Evolutionary conservation across 2,113 vertebrate species (phyloP).

Genomic region (Tychaedon coryphoeus): DNA sequence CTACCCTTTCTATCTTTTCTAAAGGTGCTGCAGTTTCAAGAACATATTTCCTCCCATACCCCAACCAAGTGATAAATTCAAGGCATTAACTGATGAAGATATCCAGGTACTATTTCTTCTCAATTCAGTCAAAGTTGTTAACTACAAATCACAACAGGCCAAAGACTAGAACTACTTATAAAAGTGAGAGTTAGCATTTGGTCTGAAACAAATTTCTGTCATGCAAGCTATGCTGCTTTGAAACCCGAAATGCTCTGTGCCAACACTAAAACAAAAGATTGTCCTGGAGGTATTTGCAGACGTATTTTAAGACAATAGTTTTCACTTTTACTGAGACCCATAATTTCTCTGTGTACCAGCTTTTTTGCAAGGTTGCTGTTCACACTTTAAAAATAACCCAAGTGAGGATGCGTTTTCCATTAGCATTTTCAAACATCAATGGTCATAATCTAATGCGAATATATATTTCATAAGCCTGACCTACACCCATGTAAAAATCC

Average conservation of each 20-base stretch:
- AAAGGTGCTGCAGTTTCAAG: constrained; percentile 9
- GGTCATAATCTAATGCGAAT: background rate
- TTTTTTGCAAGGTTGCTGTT: background rate
- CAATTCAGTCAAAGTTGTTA: background rate
- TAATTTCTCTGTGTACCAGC: background rate
- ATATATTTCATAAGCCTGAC: background rate
- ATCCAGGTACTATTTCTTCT: constrained; percentile 13
- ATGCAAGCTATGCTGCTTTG: background rate
- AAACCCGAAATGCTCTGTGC: background rate
- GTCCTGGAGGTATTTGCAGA: background rate
- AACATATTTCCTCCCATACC: constrained; percentile 11
- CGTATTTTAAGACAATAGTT: background rate
- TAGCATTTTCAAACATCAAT: background rate
- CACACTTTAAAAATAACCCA: background rate
- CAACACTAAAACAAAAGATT: background rate
- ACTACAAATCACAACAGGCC: background rate
- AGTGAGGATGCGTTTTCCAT: background rate
- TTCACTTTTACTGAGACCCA: rapidly evolving
- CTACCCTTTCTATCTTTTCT: background rate
- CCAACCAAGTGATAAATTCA: constrained; percentile 31
- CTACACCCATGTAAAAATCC: background rate
- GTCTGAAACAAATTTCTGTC: background rate
- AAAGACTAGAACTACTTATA: background rate
- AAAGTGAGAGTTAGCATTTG: background rate
- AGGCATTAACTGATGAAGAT: background rate